A percentile compares a stretch with the other conserved stretches of the same genome.
Evolutionary conservation across 2,797 vertebrate genomes (phyloP).

Genomic region (Pseudochromis fuscus): DNA sequence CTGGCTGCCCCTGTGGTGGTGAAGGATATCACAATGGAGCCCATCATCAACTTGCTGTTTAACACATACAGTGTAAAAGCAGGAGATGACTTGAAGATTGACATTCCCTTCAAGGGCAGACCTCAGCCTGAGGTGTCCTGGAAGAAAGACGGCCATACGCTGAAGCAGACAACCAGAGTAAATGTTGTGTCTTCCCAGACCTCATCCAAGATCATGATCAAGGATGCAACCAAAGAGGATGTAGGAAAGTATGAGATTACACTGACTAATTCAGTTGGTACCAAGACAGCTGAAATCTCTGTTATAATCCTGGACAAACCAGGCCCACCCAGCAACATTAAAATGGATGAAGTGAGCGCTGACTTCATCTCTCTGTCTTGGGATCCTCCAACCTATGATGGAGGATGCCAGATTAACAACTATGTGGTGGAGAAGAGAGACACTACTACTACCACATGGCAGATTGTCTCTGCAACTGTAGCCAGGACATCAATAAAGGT

Average conservation of each 20-base stretch:
- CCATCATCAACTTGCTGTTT: slow-evolving; percentile 90
- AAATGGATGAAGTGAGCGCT: slow-evolving; percentile 93
- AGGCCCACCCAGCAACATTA: slow-evolving; percentile 92
- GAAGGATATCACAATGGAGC: slow-evolving; percentile 93
- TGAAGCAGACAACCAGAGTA: slow-evolving; percentile 96
- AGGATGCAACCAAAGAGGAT: slow-evolving; percentile 95
- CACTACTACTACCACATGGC: slow-evolving; percentile 95
- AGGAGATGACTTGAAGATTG: slow-evolving; percentile 95
- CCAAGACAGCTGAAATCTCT: slow-evolving; percentile 86
- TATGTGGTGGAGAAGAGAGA: slow-evolving; percentile 98
- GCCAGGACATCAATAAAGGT: slow-evolving; percentile 97
- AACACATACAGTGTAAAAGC: slow-evolving; percentile 95
- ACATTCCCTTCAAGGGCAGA: slow-evolving; percentile 93
- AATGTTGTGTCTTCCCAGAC: slow-evolving; percentile 92
- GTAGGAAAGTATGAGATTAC: slow-evolving; percentile 93
- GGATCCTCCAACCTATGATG: slow-evolving; percentile 94
- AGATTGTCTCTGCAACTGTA: slow-evolving; percentile 94
- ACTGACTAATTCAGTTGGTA: slow-evolving; percentile 90
- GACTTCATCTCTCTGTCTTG: slow-evolving; percentile 94
- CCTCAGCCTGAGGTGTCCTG: slow-evolving; percentile 92
- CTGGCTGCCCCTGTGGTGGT: slow-evolving; percentile 92
- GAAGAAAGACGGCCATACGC: slow-evolving; percentile 92
- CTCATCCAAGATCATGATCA: slow-evolving; percentile 91
- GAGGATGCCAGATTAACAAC: slow-evolving; percentile 98
- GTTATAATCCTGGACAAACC: slow-evolving; percentile 96